Evolutionary conservation across 1,140 invertebrate genomes (phyloP).

Genomic region (Drosophila kanapiae): DNA sequence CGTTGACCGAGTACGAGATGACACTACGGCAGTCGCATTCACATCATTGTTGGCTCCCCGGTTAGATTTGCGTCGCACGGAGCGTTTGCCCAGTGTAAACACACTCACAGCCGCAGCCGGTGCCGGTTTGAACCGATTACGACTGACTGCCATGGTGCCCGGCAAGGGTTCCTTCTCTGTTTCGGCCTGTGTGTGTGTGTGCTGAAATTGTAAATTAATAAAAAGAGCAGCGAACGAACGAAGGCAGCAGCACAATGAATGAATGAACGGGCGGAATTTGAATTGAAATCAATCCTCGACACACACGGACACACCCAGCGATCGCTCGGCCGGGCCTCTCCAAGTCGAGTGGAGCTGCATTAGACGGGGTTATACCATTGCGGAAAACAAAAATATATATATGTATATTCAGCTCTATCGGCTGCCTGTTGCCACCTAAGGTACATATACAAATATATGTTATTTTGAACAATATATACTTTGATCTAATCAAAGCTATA

Average conservation of each 20-base stretch:
- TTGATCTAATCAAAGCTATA: constrained; percentile 10
- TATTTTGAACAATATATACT: constrained; percentile 13
- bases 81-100: constrained; percentile 65
- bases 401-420: constrained; percentile 1
- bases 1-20: constrained; percentile 30
- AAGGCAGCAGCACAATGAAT: constrained; percentile 58
- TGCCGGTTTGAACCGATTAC: constrained; percentile 75
- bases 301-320: constrained; percentile 43
- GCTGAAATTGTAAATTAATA: constrained; percentile 82
- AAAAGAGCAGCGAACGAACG: constrained; percentile 52
- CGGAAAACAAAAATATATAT: constrained; percentile 9
- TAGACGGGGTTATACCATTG: constrained; percentile 33
- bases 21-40: constrained; percentile 22
- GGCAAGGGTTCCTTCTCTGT: constrained; percentile 39
- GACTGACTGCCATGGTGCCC: constrained; percentile 61
- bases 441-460: not conserved
- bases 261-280: constrained; percentile 75
- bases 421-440: constrained; percentile 14
- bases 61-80: constrained; percentile 78
- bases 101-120: constrained; percentile 32
- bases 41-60: constrained; percentile 34
- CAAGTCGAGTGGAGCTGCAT: constrained; percentile 41
- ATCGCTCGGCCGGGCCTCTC: constrained; percentile 32
- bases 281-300: constrained; percentile 77
- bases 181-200: constrained; percentile 26